Percentiles rank a stretch among this genome's conserved stretches.
Evolutionary conservation across 1,140 invertebrate species (phyloP).

Genomic region (Mercenaria mercenaria): DNA sequence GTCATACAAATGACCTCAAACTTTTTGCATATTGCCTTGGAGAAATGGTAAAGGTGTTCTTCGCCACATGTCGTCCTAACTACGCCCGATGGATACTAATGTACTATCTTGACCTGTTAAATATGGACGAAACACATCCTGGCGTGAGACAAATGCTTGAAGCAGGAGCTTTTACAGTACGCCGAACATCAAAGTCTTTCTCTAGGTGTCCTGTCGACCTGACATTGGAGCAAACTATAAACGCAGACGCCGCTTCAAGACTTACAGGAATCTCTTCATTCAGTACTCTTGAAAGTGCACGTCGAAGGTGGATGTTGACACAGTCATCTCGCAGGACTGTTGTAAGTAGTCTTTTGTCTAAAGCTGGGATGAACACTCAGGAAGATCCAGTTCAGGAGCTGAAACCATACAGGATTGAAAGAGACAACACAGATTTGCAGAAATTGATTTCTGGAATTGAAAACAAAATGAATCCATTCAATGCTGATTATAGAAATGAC

Average conservation of each 20-base stretch:
- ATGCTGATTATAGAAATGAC: neutral
- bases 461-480: slow-evolving; percentile 10
- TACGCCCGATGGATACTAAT: slow-evolving; percentile 23
- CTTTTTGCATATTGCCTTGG: slow-evolving; percentile 28
- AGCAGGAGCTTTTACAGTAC: neutral
- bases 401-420: neutral
- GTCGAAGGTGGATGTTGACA: slow-evolving; percentile 66
- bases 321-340: slow-evolving; percentile 22
- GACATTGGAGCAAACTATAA: slow-evolving; percentile 68
- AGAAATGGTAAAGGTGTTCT: neutral
- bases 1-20: slow-evolving; percentile 27
- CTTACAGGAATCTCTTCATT: slow-evolving; percentile 53
- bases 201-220: slow-evolving; percentile 65
- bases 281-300: neutral
- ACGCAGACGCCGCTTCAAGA: slow-evolving; percentile 66
- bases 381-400: neutral
- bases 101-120: slow-evolving; percentile 27
- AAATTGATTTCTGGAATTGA: neutral
- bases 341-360: neutral
- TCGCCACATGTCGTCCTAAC: neutral
- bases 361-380: neutral
- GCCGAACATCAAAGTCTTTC: slow-evolving; percentile 30
- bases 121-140: slow-evolving; percentile 10
- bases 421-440: slow-evolving; percentile 3
- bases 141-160: neutral